These are phyloP conservation scores for Campoletis sonorensis DNA, from an alignment of 1,140 invertebrate genomes.

Conservation along the genomic window DNA sequence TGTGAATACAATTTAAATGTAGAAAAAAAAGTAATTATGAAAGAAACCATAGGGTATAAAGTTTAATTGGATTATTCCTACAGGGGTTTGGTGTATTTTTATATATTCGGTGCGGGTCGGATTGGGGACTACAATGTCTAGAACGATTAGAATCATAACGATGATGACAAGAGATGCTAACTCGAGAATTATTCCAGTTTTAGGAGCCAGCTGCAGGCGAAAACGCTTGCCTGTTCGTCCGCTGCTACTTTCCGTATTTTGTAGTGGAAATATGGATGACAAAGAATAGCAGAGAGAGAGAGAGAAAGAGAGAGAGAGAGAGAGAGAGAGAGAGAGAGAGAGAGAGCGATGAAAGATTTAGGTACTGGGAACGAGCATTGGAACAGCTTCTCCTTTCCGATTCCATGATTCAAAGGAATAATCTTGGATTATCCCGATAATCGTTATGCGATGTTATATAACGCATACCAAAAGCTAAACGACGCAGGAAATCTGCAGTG, in stretches of 20 bases:
- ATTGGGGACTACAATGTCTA: not conserved
- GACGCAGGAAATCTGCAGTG: not conserved
- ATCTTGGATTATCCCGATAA: not conserved
- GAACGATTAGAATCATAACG: not conserved
- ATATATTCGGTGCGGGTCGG: not conserved
- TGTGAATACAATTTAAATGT: not conserved
- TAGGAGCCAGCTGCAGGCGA: not conserved
- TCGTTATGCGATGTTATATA: not conserved
- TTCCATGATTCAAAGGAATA: slow-evolving; percentile 12
- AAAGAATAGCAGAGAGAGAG: not conserved
- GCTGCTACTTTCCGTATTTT: not conserved
- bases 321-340: not conserved
- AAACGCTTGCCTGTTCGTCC: not conserved
- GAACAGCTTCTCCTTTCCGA: not conserved
- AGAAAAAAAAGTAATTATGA: not conserved
- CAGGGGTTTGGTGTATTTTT: not conserved
- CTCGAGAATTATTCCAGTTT: slow-evolving; percentile 2
- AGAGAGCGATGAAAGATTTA: not conserved
- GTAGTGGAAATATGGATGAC: not conserved
- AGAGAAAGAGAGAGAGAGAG: not conserved
- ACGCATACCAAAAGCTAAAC: not conserved
- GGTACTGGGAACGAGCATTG: not conserved
- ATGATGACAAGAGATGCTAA: not conserved
- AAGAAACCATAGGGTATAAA: not conserved
- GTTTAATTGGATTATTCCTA: slow-evolving; percentile 22